A percentile compares a stretch with the other conserved stretches of the same genome.
phyloP scores from a whole-genome alignment of 2,888 invertebrate genomes.

The Branchellion lobata region DNA sequence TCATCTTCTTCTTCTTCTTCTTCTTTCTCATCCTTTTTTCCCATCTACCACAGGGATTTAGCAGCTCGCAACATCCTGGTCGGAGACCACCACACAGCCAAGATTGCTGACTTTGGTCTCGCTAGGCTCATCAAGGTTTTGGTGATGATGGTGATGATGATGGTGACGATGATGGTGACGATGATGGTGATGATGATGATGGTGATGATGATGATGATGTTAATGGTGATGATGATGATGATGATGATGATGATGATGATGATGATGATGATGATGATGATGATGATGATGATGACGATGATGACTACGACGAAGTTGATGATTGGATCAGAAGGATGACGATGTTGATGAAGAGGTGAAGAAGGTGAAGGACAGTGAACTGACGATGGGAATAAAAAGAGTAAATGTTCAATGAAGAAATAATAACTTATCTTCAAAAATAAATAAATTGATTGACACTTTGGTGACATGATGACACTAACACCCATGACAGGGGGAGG shows the following conservation, averaged over 20 bases:
- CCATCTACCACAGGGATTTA: conserved; percentile 8
- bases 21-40: not conserved
- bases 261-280: conserved; percentile 40
- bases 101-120: conserved; percentile 23
- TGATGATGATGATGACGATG: conserved; percentile 39
- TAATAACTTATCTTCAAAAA: too few relatives aligned
- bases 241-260: conserved; percentile 39
- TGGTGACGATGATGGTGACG: too few relatives aligned
- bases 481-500: conserved; percentile 69
- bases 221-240: conserved; percentile 31
- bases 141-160: too few relatives aligned
- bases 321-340: too few relatives aligned
- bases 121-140: conserved; percentile 5
- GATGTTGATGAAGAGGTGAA: too few relatives aligned
- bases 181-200: too few relatives aligned
- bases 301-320: too few relatives aligned
- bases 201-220: too few relatives aligned
- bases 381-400: too few relatives aligned
- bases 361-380: too few relatives aligned
- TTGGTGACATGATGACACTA: not conserved
- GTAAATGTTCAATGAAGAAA: too few relatives aligned
- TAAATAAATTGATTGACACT: not conserved
- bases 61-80: conserved; percentile 26
- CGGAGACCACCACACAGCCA: conserved; percentile 11
- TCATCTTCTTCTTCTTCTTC: conserved; percentile 20